phyloP scores from a whole-genome alignment of 2,797 vertebrate genomes.

The Balearica regulorum region DNA sequence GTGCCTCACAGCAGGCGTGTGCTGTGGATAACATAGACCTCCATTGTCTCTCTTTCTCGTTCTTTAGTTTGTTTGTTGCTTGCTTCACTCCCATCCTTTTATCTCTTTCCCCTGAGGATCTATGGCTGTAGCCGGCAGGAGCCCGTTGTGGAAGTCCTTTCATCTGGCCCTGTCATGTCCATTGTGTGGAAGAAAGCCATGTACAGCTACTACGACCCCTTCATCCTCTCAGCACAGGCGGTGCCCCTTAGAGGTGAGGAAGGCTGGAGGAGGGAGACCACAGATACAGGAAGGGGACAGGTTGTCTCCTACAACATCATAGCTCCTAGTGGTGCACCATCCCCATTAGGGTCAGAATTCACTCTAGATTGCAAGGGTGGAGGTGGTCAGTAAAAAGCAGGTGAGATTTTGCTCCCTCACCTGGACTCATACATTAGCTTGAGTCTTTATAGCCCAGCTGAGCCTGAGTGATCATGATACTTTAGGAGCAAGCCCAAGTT shows the following conservation, averaged over 20 bases:
- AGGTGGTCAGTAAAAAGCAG: not conserved
- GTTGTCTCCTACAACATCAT: not conserved
- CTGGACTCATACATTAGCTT: not conserved
- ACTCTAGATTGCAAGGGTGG: not conserved
- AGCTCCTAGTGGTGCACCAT: not conserved
- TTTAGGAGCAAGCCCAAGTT: not conserved
- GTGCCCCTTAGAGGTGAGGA: constrained; percentile 80
- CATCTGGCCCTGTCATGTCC: constrained; percentile 86
- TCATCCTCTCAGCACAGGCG: constrained; percentile 81
- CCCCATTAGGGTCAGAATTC: not conserved
- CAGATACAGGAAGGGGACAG: not conserved
- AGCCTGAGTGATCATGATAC: not conserved
- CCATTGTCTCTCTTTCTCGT: not conserved
- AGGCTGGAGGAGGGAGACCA: not conserved
- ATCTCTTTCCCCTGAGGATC: constrained; percentile 69
- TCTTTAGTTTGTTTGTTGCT: not conserved
- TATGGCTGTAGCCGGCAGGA: constrained; percentile 91
- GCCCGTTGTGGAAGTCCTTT: constrained; percentile 80
- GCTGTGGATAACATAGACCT: not conserved
- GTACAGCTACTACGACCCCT: constrained; percentile 87
- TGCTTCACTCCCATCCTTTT: not conserved
- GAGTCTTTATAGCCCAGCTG: not conserved
- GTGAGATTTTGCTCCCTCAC: not conserved
- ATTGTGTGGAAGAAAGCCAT: constrained; percentile 91
- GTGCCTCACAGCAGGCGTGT: not conserved